phyloP scores from a whole-genome alignment of 1,140 invertebrate genomes.

The Nasonia longicornis region DNA sequence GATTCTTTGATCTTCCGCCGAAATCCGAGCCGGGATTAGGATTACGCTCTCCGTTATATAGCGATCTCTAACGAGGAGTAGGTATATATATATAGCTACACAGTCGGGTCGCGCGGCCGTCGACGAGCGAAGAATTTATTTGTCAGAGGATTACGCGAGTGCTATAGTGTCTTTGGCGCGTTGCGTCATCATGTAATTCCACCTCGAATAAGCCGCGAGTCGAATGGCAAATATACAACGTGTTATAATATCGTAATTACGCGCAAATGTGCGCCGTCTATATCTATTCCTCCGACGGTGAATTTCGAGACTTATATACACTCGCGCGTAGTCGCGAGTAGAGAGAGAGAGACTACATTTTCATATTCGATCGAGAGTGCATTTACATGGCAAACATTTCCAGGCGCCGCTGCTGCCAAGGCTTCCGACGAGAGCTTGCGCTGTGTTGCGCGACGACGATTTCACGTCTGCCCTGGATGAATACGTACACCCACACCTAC shows the following conservation, averaged over 20 bases:
- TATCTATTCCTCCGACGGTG: background rate
- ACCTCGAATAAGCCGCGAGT: too few species aligned
- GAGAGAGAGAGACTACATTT: background rate
- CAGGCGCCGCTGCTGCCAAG: background rate
- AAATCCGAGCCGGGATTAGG: slow-evolving; percentile 39
- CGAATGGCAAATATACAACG: too few species aligned
- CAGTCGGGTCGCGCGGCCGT: too few species aligned
- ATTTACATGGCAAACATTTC: slow-evolving; percentile 35
- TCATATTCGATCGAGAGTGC: slow-evolving; percentile 34
- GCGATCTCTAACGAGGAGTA: slow-evolving; percentile 10
- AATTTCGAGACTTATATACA: background rate
- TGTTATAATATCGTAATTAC: too few species aligned
- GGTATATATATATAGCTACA: background rate
- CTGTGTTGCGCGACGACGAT: slow-evolving; percentile 8
- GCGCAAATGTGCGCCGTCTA: background rate
- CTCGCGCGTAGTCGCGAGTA: background rate
- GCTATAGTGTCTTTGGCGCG: background rate
- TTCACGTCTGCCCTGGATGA: background rate
- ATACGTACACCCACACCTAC: background rate
- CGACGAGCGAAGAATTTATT: background rate
- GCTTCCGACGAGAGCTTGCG: background rate
- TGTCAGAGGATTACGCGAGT: background rate
- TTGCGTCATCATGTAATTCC: background rate
- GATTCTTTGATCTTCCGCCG: slow-evolving; percentile 37
- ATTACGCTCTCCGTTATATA: slow-evolving; percentile 10